phyloP scores from a whole-genome alignment of 2,888 invertebrate species.

The Antitype chi region DNA sequence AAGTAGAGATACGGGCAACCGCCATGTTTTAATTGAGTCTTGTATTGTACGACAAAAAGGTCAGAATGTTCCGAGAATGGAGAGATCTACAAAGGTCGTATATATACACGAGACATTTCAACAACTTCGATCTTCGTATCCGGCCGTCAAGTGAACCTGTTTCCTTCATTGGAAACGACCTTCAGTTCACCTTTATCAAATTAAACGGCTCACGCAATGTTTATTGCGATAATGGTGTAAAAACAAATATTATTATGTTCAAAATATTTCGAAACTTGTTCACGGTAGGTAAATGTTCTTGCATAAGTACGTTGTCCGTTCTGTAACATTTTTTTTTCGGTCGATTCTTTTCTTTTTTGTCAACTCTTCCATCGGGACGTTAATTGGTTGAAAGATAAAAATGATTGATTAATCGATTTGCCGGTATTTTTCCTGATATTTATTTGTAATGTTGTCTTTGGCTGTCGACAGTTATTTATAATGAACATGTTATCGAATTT shows the following conservation, averaged over 20 bases:
- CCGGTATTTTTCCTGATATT: neutral
- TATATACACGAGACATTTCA: constrained; percentile 13
- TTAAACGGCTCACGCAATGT: constrained; percentile 34
- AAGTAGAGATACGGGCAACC: neutral
- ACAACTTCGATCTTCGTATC: constrained; percentile 34
- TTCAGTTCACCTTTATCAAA: constrained; percentile 38
- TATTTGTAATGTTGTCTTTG: neutral
- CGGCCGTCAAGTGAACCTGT: constrained; percentile 39
- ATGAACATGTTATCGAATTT: neutral
- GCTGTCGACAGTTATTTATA: neutral
- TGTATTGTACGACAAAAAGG: constrained; percentile 27
- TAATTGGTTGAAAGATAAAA: constrained; percentile 27
- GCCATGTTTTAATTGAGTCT: constrained; percentile 4
- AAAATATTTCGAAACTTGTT: constrained; percentile 25
- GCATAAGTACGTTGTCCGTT: constrained; percentile 20
- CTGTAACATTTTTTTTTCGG: constrained; percentile 1
- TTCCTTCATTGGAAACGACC: constrained; percentile 30
- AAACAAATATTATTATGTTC: constrained; percentile 41
- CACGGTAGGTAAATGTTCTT: constrained; percentile 23
- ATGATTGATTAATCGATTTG: constrained; percentile 33
- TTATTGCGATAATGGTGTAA: constrained; percentile 33
- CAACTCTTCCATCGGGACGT: neutral
- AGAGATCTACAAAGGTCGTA: constrained; percentile 22
- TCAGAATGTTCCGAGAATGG: constrained; percentile 14
- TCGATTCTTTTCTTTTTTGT: constrained; percentile 3